Conservation (phyloP, 2,797 vertebrate genomes). For the Chloroceryle inda region DNA sequence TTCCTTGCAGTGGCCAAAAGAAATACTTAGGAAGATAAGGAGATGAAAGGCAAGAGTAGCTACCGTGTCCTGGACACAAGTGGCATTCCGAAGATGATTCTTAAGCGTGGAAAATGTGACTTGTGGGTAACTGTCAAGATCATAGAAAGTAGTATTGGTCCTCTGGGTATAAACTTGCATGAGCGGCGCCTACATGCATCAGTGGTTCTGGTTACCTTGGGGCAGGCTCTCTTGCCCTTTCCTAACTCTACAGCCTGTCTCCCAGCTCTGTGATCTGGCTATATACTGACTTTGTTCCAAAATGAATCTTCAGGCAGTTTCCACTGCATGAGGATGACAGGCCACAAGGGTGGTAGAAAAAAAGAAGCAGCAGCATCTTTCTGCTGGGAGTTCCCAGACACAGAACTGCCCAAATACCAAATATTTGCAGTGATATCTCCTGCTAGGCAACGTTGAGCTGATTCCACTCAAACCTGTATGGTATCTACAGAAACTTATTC, state of each 20-base stretch:
- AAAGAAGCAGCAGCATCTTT: background rate
- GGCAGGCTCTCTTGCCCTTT: background rate
- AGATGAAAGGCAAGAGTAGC: background rate
- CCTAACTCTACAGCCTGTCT: background rate
- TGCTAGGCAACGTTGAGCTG: accelerated
- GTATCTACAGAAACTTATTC: background rate
- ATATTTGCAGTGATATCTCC: background rate
- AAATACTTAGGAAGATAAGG: background rate
- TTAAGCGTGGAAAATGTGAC: background rate
- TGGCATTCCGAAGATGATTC: background rate
- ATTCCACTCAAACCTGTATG: background rate
- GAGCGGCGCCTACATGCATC: background rate
- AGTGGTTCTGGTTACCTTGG: background rate
- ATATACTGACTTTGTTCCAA: background rate
- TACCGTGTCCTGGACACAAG: background rate
- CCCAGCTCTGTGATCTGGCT: background rate
- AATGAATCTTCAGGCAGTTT: background rate
- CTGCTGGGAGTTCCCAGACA: background rate
- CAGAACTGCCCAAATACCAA: background rate
- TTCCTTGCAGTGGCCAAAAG: background rate
- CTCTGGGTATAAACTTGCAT: background rate
- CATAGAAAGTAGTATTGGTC: background rate
- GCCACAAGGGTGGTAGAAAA: background rate
- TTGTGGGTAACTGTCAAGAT: background rate
- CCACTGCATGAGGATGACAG: background rate